These are phyloP conservation scores for Anoncus sp. DNA, from an alignment of 2,888 invertebrate species.

Conservation along the genomic window DNA sequence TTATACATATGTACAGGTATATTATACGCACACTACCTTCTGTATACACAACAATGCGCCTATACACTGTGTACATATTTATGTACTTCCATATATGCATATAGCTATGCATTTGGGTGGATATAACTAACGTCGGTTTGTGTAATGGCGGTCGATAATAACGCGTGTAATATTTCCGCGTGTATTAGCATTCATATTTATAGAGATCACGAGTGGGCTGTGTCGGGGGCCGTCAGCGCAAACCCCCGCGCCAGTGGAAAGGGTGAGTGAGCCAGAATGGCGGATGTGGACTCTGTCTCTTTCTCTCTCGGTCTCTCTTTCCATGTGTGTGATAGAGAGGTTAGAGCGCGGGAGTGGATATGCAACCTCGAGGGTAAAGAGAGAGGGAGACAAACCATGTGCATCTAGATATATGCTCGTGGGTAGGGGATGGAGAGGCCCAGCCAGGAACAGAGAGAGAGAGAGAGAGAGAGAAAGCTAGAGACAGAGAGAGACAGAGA, in stretches of 20 bases:
- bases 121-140: conserved; percentile 25
- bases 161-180: conserved; percentile 51
- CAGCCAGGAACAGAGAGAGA: conserved; percentile 33
- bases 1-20: neutral
- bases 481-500: conserved; percentile 54
- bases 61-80: conserved; percentile 1
- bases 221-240: conserved; percentile 55
- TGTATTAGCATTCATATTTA: conserved; percentile 66
- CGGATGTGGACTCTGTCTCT: conserved; percentile 31
- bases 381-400: conserved; percentile 5
- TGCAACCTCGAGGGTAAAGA: conserved; percentile 35
- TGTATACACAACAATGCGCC: conserved; percentile 6
- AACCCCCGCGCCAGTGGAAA: conserved; percentile 3
- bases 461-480: conserved; percentile 57
- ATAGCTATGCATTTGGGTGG: neutral
- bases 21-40: neutral
- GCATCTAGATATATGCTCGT: neutral
- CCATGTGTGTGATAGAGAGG: conserved; percentile 16
- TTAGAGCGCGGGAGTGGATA: conserved; percentile 34
- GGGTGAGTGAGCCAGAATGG: conserved; percentile 47
- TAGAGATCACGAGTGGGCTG: conserved; percentile 65
- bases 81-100: neutral
- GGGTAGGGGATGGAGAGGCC: conserved; percentile 12
- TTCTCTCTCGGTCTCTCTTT: conserved; percentile 9
- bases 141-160: conserved; percentile 59